Percentiles rank a stretch among this genome's conserved stretches.
Conservation (phyloP, 2,113 vertebrate species). For the Melanotaenia duboulayi region DNA sequence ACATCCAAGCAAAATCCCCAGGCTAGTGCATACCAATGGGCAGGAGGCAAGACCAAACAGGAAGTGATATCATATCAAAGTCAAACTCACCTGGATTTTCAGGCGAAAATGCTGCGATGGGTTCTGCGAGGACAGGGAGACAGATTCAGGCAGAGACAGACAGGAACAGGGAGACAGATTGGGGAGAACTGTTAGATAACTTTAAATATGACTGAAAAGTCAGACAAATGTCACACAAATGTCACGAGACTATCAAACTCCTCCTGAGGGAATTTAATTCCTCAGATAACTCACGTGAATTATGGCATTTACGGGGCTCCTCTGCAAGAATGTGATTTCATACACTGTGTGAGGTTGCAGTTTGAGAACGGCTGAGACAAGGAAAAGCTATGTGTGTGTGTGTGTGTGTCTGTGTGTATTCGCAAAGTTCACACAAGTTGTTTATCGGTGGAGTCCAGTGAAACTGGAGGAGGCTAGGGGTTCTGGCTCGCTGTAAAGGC, state of each 20-base stretch:
- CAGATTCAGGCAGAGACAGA: slow-evolving; percentile 25
- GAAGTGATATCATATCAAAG: slow-evolving; percentile 60
- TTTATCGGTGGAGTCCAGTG: slow-evolving; percentile 67
- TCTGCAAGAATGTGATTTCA: slow-evolving; percentile 51
- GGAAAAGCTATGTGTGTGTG: background rate
- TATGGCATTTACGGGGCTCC: slow-evolving; percentile 62
- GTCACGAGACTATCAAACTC: slow-evolving; percentile 67
- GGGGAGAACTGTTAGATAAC: slow-evolving; percentile 57
- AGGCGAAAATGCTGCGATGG: slow-evolving; percentile 90
- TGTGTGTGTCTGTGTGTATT: slow-evolving; percentile 8
- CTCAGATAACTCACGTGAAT: slow-evolving; percentile 54
- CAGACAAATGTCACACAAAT: slow-evolving; percentile 77
- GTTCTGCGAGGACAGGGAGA: slow-evolving; percentile 86
- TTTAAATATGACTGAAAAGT: slow-evolving; percentile 66
- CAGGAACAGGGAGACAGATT: slow-evolving; percentile 25
- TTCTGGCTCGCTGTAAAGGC: slow-evolving; percentile 51
- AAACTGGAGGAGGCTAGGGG: slow-evolving; percentile 33
- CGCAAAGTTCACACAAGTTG: slow-evolving; percentile 53
- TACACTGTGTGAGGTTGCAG: slow-evolving; percentile 27
- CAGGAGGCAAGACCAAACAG: slow-evolving; percentile 76
- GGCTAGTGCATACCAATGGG: slow-evolving; percentile 69
- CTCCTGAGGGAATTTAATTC: slow-evolving; percentile 67
- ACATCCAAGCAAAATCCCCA: slow-evolving; percentile 60
- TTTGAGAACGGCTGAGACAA: slow-evolving; percentile 6
- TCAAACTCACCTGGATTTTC: slow-evolving; percentile 85